Evolutionary conservation across 2,113 vertebrate genomes (phyloP).

Genomic region (Trematomus loennbergii): DNA sequence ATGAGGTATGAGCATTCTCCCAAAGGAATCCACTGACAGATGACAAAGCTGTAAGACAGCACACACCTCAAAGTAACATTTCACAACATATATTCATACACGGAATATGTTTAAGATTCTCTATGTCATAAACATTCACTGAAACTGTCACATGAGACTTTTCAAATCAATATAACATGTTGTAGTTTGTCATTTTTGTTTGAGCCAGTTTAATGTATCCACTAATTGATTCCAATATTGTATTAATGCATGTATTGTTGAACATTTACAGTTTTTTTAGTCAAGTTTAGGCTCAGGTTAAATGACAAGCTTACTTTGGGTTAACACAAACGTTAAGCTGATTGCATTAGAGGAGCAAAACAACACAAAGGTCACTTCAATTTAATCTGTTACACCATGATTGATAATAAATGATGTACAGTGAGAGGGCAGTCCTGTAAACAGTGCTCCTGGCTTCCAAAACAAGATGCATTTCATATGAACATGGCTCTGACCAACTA

Average conservation of each 20-base stretch:
- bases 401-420: no score
- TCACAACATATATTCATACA: neutral
- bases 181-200: neutral
- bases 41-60: neutral
- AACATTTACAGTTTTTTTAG: constrained; percentile 1
- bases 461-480: neutral
- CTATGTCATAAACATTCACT: neutral
- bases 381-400: neutral
- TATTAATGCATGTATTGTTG: no score
- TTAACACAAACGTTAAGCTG: neutral
- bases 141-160: neutral
- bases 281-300: neutral
- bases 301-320: neutral
- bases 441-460: neutral
- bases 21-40: neutral
- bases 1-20: constrained; percentile 16
- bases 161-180: neutral
- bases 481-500: no score
- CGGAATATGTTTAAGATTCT: neutral
- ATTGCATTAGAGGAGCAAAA: neutral
- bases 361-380: neutral
- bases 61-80: constrained; percentile 5
- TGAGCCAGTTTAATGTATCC: neutral
- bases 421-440: neutral
- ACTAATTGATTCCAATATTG: neutral